Evolutionary conservation across 2,113 vertebrate species (phyloP).

Genomic region (Garra rufa): DNA sequence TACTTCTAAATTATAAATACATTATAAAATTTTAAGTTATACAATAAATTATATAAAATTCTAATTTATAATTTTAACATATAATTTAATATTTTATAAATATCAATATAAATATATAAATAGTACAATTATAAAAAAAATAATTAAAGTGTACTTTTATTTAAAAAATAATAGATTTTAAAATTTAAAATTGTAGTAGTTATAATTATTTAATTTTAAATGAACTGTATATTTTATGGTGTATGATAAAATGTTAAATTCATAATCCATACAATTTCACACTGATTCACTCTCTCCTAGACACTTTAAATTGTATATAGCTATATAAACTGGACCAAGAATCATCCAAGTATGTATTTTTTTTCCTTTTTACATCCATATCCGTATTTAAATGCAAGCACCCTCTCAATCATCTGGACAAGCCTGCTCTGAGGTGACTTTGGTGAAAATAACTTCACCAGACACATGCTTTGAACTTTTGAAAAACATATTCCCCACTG

Average conservation of each 20-base stretch:
- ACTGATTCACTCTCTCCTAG: not conserved
- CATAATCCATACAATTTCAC: not conserved
- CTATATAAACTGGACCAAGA: not conserved
- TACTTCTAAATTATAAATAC: not conserved
- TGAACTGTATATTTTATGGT: not conserved
- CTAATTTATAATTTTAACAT: too few relatives aligned
- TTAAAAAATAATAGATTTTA: too few relatives aligned
- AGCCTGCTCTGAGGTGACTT: not conserved
- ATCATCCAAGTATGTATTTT: not conserved
- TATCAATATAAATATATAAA: too few relatives aligned
- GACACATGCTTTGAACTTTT: constrained; percentile 9
- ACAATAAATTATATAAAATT: not conserved
- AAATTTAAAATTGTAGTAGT: not conserved
- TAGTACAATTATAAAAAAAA: too few relatives aligned
- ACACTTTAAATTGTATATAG: not conserved
- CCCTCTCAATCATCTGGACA: not conserved
- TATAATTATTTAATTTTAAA: not conserved
- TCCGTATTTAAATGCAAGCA: not conserved
- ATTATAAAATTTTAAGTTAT: too few relatives aligned
- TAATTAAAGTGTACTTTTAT: too few relatives aligned
- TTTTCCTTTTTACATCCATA: not conserved
- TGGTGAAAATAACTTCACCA: constrained; percentile 2
- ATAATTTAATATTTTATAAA: too few relatives aligned
- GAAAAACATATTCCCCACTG: not conserved
- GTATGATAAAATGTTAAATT: not conserved